These are phyloP conservation scores for Lynx canadensis DNA, from an alignment of 2,113 vertebrate species.

Conservation along the genomic window DNA sequence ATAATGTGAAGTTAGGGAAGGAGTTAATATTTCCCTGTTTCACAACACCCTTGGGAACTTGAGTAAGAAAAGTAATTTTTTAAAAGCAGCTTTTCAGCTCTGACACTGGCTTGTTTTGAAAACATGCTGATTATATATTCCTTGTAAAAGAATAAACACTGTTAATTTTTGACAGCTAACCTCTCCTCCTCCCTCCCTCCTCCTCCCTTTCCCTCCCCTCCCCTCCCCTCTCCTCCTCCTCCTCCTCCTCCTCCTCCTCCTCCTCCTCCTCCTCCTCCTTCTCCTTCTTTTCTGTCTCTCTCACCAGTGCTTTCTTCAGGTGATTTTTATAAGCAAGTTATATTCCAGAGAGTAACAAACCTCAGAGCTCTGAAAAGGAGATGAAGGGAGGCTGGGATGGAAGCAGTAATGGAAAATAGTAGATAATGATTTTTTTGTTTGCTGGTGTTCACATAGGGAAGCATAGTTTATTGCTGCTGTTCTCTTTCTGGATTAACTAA, in stretches of 20 bases:
- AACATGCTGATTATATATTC: neutral
- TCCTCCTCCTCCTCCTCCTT: fast-evolving
- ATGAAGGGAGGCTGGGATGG: neutral
- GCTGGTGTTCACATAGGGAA: neutral
- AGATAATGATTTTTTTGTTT: neutral
- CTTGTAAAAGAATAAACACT: neutral
- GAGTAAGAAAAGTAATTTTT: neutral
- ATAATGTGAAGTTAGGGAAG: neutral
- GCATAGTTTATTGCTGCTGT: neutral
- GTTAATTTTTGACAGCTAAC: neutral
- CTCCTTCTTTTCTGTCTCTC: fast-evolving
- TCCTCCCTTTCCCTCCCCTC: too few relatives aligned
- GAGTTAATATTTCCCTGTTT: neutral
- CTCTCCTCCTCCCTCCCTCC: neutral
- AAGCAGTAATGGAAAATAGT: neutral
- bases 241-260: fast-evolving
- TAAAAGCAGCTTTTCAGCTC: neutral
- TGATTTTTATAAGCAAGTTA: neutral
- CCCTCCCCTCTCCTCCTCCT: too few relatives aligned
- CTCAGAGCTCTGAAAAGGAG: neutral
- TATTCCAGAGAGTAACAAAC: neutral
- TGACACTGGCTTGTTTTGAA: neutral
- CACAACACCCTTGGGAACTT: slow-evolving; percentile 6
- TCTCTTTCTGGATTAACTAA: slow-evolving; percentile 33
- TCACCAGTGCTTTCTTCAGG: neutral